Evolutionary conservation across 1,140 invertebrate species (phyloP).

Genomic region (Platyura marginata): DNA sequence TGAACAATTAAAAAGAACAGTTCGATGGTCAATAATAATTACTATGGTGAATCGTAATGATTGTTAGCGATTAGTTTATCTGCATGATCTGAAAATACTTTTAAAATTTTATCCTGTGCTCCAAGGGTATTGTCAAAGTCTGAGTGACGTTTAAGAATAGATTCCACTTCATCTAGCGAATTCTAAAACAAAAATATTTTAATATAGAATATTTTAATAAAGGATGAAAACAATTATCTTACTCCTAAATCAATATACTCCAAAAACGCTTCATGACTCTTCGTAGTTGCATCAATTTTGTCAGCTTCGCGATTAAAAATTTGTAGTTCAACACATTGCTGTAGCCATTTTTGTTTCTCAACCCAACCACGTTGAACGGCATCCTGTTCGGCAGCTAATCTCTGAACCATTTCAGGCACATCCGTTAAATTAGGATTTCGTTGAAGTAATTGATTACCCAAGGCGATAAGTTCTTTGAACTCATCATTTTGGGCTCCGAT

Average conservation of each 20-base stretch:
- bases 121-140: slow-evolving; percentile 86
- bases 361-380: slow-evolving; percentile 59
- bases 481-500: slow-evolving; percentile 61
- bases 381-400: slow-evolving; percentile 54
- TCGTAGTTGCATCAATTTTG: slow-evolving; percentile 88
- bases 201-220: slow-evolving; percentile 7
- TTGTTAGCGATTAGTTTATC: slow-evolving; percentile 62
- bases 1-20: neutral
- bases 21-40: slow-evolving; percentile 25
- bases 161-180: slow-evolving; percentile 87
- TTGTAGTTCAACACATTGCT: slow-evolving; percentile 72
- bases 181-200: too few species aligned
- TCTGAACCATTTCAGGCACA: slow-evolving; percentile 51
- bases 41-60: slow-evolving; percentile 75
- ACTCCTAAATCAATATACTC: slow-evolving; percentile 75
- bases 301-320: slow-evolving; percentile 92
- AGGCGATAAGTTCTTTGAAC: slow-evolving; percentile 54
- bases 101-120: slow-evolving; percentile 84
- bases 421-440: slow-evolving; percentile 49
- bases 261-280: slow-evolving; percentile 83
- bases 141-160: slow-evolving; percentile 79
- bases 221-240: too few species aligned
- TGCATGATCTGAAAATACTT: slow-evolving; percentile 70
- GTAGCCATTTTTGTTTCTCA: slow-evolving; percentile 63
- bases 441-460: slow-evolving; percentile 54